Evolutionary conservation across 2,797 vertebrate genomes (phyloP).

Genomic region (Ispidina lecontei): DNA sequence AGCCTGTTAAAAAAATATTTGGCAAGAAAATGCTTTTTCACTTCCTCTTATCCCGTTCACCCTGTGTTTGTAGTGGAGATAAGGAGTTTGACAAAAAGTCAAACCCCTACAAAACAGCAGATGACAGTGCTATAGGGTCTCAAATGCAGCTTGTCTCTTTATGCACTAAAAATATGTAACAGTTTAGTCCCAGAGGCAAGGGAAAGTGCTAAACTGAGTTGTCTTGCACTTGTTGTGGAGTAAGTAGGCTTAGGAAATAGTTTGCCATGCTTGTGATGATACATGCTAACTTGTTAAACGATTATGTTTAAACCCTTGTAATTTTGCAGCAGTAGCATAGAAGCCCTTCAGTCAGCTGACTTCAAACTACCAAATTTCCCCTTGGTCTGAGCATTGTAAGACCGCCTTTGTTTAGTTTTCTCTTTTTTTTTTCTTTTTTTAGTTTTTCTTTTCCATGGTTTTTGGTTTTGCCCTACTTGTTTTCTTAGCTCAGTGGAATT

Average conservation of each 20-base stretch:
- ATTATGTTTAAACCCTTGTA: background rate
- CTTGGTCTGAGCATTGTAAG: background rate
- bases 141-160: background rate
- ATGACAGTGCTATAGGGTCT: background rate
- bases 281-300: background rate
- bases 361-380: background rate
- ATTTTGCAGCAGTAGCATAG: background rate
- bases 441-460: background rate
- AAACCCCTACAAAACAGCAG: background rate
- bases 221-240: background rate
- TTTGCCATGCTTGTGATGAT: background rate
- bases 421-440: too few species aligned
- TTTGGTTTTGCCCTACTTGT: background rate
- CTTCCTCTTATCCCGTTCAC: background rate
- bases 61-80: background rate
- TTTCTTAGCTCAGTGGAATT: background rate
- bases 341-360: background rate
- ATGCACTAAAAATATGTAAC: background rate
- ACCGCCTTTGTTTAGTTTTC: background rate
- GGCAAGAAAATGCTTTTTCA: background rate
- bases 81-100: background rate
- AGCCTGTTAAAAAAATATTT: background rate
- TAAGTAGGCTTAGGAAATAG: background rate
- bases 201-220: background rate
- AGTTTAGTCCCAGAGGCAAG: background rate